A percentile compares a stretch with the other conserved stretches of the same genome.
Evolutionary conservation across 1,140 invertebrate species (phyloP).

Genomic region (Melanaphis sacchari): DNA sequence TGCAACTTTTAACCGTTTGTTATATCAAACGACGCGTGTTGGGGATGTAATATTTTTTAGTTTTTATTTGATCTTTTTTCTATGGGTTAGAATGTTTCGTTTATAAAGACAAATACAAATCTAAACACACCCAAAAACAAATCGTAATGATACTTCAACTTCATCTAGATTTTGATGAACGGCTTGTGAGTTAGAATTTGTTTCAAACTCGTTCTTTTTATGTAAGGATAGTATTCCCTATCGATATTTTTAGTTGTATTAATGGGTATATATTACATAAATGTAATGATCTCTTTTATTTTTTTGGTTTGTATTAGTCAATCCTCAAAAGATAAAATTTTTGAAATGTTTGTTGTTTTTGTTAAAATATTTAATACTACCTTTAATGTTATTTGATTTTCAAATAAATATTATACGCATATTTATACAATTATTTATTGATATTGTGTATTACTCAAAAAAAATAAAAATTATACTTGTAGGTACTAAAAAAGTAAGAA

Average conservation of each 20-base stretch:
- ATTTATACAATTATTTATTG: neutral
- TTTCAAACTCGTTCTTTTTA: neutral
- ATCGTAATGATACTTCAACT: constrained; percentile 21
- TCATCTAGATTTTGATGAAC: neutral
- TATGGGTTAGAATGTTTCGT: neutral
- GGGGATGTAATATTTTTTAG: neutral
- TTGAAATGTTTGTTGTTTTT: neutral
- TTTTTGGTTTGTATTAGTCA: neutral
- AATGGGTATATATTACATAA: neutral
- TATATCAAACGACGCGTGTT: constrained; percentile 4
- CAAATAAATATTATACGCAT: neutral
- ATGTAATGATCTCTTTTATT: neutral
- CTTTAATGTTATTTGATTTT: neutral
- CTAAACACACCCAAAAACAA: neutral
- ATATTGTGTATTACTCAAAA: neutral
- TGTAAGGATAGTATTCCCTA: neutral
- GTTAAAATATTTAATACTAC: neutral
- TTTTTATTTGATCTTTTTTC: neutral
- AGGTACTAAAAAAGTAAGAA: neutral
- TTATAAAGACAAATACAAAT: constrained; percentile 30
- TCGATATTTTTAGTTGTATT: neutral
- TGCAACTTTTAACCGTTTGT: constrained; percentile 22
- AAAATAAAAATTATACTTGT: neutral
- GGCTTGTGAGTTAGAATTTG: neutral
- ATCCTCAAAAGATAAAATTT: neutral